Evolutionary conservation across 2,888 invertebrate species (phyloP).

Genomic region (Lepetodrilus schrolli): DNA sequence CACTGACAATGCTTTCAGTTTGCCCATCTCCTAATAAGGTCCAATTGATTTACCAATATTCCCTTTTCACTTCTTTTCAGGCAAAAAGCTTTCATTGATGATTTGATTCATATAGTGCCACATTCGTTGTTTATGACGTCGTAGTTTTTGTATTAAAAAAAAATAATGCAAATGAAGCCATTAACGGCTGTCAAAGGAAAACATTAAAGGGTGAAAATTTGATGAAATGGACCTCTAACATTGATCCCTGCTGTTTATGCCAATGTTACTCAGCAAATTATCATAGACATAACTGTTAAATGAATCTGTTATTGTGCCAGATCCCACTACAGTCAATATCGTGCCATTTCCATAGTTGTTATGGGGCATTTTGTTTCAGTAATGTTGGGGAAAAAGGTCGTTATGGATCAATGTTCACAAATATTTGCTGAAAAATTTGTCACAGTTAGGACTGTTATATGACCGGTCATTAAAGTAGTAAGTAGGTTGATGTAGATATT

Average conservation of each 20-base stretch:
- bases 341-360: too few species aligned
- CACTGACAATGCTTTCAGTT: conserved; percentile 13
- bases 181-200: background rate
- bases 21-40: background rate
- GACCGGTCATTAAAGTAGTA: too few species aligned
- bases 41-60: background rate
- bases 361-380: too few species aligned
- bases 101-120: conserved; percentile 17
- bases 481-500: too few species aligned
- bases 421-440: too few species aligned
- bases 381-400: too few species aligned
- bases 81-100: background rate
- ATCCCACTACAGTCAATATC: too few species aligned
- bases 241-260: background rate
- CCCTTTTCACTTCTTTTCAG: background rate
- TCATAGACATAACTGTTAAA: background rate
- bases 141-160: background rate
- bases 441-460: too few species aligned
- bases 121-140: conserved; percentile 3
- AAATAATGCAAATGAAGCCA: background rate
- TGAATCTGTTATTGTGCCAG: too few species aligned
- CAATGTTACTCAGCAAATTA: background rate
- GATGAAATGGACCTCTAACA: background rate
- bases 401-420: too few species aligned
- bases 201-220: background rate